These are phyloP conservation scores for Brienomyrus longianalis DNA, from an alignment of 2,113 vertebrate genomes.

Conservation along the genomic window DNA sequence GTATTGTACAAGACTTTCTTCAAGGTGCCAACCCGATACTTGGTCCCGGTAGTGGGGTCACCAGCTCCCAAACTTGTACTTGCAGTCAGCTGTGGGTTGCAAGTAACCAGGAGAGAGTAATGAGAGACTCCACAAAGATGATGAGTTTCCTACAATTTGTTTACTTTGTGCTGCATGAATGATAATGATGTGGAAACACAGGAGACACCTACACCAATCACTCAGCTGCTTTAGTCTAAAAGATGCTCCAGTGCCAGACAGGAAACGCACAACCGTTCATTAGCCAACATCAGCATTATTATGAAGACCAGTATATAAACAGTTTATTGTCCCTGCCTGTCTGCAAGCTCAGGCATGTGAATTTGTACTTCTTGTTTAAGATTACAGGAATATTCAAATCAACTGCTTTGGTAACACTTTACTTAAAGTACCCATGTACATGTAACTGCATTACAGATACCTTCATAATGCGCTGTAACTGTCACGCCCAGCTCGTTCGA, in stretches of 20 bases:
- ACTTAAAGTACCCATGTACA: neutral
- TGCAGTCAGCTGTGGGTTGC: slow-evolving; percentile 75
- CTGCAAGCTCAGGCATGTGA: neutral
- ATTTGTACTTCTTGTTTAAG: neutral
- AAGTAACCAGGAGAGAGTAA: neutral
- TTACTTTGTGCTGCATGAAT: neutral
- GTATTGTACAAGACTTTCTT: slow-evolving; percentile 87
- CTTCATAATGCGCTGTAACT: no score
- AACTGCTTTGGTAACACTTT: neutral
- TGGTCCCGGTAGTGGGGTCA: slow-evolving; percentile 68
- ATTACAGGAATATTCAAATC: neutral
- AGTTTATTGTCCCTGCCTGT: neutral
- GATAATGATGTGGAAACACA: neutral
- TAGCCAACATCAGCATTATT: neutral
- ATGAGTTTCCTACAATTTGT: neutral
- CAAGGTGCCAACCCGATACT: slow-evolving; percentile 75
- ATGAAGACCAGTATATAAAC: neutral
- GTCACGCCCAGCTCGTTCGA: no score
- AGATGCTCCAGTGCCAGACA: neutral
- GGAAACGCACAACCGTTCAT: neutral
- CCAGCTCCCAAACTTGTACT: slow-evolving; percentile 90
- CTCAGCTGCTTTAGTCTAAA: neutral
- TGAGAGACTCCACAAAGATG: neutral
- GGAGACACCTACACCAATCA: neutral
- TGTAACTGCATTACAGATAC: neutral